These are phyloP conservation scores for Dexiosoma caninum DNA, from an alignment of 2,888 invertebrate genomes.

Conservation along the genomic window DNA sequence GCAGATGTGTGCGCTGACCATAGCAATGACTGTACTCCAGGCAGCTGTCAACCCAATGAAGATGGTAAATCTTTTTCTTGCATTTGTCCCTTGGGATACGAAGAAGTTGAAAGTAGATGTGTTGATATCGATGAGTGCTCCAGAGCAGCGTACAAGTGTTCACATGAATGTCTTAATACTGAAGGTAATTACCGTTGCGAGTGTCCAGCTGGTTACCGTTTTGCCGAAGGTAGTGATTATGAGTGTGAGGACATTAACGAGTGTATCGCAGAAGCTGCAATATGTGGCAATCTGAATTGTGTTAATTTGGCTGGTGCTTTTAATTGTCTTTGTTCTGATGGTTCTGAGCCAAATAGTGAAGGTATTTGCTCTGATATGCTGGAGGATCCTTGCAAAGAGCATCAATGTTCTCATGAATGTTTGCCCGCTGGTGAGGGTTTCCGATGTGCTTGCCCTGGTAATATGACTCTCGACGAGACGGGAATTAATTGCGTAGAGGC, in stretches of 20 bases:
- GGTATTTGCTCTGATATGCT: conserved; percentile 70
- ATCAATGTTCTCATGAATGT: conserved; percentile 81
- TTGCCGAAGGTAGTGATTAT: conserved; percentile 61
- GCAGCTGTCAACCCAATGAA: conserved; percentile 73
- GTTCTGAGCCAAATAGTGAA: conserved; percentile 73
- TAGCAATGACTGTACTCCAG: conserved; percentile 73
- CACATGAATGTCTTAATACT: conserved; percentile 80
- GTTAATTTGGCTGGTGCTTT: conserved; percentile 79
- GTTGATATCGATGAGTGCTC: conserved; percentile 79
- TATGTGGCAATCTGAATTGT: conserved; percentile 73
- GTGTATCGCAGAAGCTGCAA: conserved; percentile 74
- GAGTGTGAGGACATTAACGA: conserved; percentile 79
- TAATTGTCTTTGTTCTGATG: conserved; percentile 80
- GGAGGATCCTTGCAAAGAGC: conserved; percentile 78
- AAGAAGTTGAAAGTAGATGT: conserved; percentile 70
- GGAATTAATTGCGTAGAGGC: conserved; percentile 76
- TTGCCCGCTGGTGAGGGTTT: conserved; percentile 78
- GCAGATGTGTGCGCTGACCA: conserved; percentile 75
- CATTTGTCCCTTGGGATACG: conserved; percentile 77
- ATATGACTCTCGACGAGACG: conserved; percentile 77
- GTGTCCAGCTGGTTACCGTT: conserved; percentile 78
- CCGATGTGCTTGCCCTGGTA: conserved; percentile 75
- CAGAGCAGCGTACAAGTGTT: conserved; percentile 78
- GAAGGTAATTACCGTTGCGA: conserved; percentile 79
- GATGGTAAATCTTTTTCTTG: conserved; percentile 79